A percentile compares a stretch with the other conserved stretches of the same genome.
These are phyloP conservation scores for Cerastis leucographa DNA, from an alignment of 2,888 invertebrate genomes.

Conservation along the genomic window DNA sequence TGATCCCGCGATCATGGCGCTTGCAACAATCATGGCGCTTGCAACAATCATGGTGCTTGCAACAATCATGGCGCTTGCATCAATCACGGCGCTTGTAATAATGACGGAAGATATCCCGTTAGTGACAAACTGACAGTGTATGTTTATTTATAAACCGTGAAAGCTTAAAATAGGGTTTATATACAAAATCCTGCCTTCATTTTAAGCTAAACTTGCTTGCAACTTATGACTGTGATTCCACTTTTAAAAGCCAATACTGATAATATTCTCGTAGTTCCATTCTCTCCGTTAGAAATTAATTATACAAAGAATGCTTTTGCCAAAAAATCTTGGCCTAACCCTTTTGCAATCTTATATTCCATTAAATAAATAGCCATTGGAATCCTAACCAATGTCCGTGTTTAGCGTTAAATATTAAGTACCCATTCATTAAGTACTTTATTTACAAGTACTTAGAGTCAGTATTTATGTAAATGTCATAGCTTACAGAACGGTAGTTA, in stretches of 20 bases:
- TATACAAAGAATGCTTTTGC: not conserved
- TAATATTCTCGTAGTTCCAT: not conserved
- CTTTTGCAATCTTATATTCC: too few relatives aligned
- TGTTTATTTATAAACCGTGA: too few relatives aligned
- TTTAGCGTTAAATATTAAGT: not conserved
- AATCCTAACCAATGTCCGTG: not conserved
- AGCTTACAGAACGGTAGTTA: constrained; percentile 17
- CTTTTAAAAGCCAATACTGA: not conserved
- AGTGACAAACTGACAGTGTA: too few relatives aligned
- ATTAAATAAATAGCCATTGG: not conserved
- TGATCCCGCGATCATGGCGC: too few relatives aligned
- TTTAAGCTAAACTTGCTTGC: not conserved
- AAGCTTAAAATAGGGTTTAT: not conserved
- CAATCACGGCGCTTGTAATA: too few relatives aligned
- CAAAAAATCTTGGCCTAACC: not conserved
- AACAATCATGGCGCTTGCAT: too few relatives aligned
- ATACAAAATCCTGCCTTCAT: not conserved
- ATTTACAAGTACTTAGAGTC: constrained; percentile 9
- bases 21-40: too few relatives aligned
- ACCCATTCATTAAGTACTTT: constrained; percentile 3
- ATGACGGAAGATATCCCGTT: too few relatives aligned
- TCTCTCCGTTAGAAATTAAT: not conserved
- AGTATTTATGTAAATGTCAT: constrained; percentile 22
- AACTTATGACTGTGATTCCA: not conserved
- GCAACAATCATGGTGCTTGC: too few relatives aligned